A percentile compares a stretch with the other conserved stretches of the same genome.
Conservation (phyloP, 2,797 vertebrate species). For the Phoebastria nigripes region DNA sequence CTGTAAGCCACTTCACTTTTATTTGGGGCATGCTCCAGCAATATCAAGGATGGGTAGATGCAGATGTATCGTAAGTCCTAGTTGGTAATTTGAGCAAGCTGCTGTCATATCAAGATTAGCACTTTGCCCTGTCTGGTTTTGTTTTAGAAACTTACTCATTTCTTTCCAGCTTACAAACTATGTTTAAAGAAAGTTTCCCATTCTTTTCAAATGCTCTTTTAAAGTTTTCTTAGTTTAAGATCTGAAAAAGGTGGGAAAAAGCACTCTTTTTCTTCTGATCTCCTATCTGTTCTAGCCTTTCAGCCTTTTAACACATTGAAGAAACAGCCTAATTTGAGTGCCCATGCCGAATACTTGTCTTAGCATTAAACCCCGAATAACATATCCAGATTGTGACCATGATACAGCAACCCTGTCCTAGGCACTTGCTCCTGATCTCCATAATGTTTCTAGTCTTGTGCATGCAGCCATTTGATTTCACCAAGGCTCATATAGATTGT, state of each 20-base stretch:
- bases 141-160: background rate
- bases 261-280: background rate
- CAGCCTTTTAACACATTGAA: background rate
- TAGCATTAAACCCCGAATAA: background rate
- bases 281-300: background rate
- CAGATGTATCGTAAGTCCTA: background rate
- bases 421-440: background rate
- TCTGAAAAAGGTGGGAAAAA: background rate
- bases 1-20: background rate
- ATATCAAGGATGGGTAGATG: background rate
- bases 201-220: background rate
- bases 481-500: background rate
- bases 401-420: background rate
- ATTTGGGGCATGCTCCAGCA: background rate
- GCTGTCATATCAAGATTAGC: background rate
- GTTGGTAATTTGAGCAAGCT: background rate
- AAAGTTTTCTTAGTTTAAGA: background rate
- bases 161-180: background rate
- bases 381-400: background rate
- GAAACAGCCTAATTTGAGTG: background rate
- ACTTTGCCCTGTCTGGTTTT: background rate
- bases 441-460: background rate
- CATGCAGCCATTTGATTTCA: background rate
- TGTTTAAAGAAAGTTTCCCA: background rate
- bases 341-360: background rate